These are phyloP conservation scores for Loripinus fragilis DNA, from an alignment of 2,888 invertebrate genomes.

Conservation along the genomic window DNA sequence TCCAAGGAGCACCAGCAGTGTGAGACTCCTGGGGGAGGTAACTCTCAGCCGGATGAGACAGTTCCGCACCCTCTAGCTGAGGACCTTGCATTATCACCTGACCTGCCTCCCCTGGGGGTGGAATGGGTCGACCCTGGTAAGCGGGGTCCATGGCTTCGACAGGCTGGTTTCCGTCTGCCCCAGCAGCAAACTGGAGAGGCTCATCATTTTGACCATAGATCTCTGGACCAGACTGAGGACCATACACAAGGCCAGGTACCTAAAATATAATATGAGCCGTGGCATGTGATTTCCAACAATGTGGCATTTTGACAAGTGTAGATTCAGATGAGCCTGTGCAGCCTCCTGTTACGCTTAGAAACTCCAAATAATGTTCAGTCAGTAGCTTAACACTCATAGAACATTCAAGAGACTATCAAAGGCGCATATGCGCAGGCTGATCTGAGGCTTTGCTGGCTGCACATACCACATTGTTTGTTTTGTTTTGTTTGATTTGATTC, in stretches of 20 bases:
- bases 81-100: background rate
- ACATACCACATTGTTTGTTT: no score
- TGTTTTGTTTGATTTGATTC: no score
- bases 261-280: no score
- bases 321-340: no score
- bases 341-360: no score
- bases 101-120: background rate
- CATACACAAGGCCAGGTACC: conserved; percentile 48
- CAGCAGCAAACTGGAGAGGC: conserved; percentile 54
- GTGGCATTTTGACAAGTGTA: no score
- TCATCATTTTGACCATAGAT: conserved; percentile 49
- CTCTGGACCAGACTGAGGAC: conserved; percentile 39
- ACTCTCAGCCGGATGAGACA: conserved; percentile 26
- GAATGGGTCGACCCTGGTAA: conserved; percentile 7
- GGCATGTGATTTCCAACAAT: no score
- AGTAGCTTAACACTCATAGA: no score
- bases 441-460: no score
- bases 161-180: conserved; percentile 12
- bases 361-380: no score
- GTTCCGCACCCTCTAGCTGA: conserved; percentile 6
- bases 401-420: no score
- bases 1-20: conserved; percentile 8
- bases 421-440: no score
- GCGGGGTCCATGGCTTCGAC: background rate
- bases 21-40: conserved; percentile 9